Evolutionary conservation across 2,888 invertebrate genomes (phyloP), one percentile per base, ranked within the genome.

Genomic region (Petrolisthes cinctipes): DNA sequence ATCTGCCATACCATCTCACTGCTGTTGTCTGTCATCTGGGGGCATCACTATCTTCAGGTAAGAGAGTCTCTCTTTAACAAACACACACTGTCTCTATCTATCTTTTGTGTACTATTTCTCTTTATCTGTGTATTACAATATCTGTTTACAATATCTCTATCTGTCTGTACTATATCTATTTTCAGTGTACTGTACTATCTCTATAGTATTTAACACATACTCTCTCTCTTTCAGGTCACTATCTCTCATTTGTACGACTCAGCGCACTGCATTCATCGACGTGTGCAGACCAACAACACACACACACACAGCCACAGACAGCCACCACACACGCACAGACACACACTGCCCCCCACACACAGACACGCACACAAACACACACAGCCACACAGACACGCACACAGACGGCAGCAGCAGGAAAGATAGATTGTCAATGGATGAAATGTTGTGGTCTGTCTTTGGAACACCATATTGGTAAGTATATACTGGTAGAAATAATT

Each of bases 11-110:
- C 83, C 86, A 86, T 56, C 84, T 90, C 23, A 88, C 90, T 5
- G 90, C 90, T 51, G 87, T 90, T 79, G 90, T 90, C 14, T 90
- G 90, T 73, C 90, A 90, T 37, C 82, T 90, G 4, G 90, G 90
- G 61, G 88, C 89, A 9, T 82, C 89, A 6, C 73, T 90, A 5
- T 89, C 90, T 6, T 90, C 90, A 78, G 90, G 90, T 90, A 37
- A 23, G 53, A 51, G 51, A 0, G 0, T 78, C 51, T 53, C 14
- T 14, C 53, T n/a, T 81, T 81, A 9, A 17, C 20, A 6, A 20
- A 4, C 79, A 68, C 68, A 17, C 68, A 5, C 68, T 68, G 17
- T 68, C 68, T 76, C 23, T 76, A 20, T 6, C 14, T 14, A 76
- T 23, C 11, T 75, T 75, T 66, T 66, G 14, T 17, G 11, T 66